Conservation (phyloP, 2,797 vertebrate species). For the Crocidura indochinensis region DNA sequence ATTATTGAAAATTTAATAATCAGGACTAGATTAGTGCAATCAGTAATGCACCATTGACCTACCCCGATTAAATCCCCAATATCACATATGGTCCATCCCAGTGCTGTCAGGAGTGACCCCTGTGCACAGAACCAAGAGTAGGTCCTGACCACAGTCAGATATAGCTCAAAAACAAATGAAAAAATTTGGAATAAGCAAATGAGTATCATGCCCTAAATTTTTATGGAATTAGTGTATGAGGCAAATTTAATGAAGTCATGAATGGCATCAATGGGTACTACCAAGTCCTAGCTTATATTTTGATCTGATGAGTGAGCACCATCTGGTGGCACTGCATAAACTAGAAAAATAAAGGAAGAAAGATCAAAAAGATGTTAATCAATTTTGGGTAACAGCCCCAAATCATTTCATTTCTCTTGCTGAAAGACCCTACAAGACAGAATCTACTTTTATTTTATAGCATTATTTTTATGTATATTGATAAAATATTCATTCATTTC, state of each 20-base stretch:
- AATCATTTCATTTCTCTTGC: conserved; percentile 16
- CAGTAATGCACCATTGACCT: too few species aligned
- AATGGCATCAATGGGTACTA: neutral
- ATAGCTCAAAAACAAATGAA: too few species aligned
- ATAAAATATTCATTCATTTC: neutral
- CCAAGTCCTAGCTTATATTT: neutral
- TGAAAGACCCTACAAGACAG: neutral
- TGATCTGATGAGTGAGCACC: neutral
- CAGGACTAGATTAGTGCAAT: too few species aligned
- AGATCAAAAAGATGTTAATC: neutral
- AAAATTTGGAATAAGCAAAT: neutral
- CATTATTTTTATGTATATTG: too few species aligned
- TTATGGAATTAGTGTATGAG: neutral
- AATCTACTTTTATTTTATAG: conserved; percentile 1
- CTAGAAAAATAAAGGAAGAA: neutral
- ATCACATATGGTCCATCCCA: too few species aligned
- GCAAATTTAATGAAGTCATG: neutral
- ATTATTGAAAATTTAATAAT: neutral
- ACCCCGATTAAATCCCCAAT: too few species aligned
- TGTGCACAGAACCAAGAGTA: too few species aligned
- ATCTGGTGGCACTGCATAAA: neutral
- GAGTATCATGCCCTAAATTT: neutral
- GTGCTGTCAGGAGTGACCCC: too few species aligned
- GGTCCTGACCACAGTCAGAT: too few species aligned
- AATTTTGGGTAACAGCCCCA: neutral